phyloP scores from a whole-genome alignment of 2,888 invertebrate genomes.

The Trissolcus brochymenae region DNA sequence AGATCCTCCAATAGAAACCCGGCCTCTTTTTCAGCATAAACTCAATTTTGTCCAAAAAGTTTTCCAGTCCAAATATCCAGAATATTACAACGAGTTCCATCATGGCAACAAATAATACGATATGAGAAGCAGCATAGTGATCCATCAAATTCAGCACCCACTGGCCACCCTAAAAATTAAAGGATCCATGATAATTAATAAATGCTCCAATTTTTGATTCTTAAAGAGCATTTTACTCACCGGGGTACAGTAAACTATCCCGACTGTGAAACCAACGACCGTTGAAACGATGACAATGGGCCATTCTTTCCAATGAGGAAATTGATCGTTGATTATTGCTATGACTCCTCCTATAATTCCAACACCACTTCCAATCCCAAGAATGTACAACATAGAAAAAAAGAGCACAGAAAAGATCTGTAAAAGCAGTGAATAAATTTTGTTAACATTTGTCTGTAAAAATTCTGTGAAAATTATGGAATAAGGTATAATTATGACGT shows the following conservation, averaged over 20 bases:
- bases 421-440: constrained; percentile 42
- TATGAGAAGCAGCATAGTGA: constrained; percentile 75
- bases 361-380: constrained; percentile 78
- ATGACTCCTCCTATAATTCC: constrained; percentile 75
- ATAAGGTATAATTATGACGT: neutral
- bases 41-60: constrained; percentile 84
- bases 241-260: constrained; percentile 77
- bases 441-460: neutral
- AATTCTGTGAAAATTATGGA: neutral
- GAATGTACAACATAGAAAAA: constrained; percentile 78
- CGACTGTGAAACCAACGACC: constrained; percentile 72
- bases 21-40: constrained; percentile 86
- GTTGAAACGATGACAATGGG: constrained; percentile 72
- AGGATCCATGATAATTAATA: neutral
- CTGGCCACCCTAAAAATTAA: constrained; percentile 73
- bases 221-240: constrained; percentile 64
- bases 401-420: constrained; percentile 78
- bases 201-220: neutral
- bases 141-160: constrained; percentile 75
- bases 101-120: constrained; percentile 75
- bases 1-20: constrained; percentile 86
- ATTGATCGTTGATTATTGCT: constrained; percentile 76
- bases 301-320: constrained; percentile 74
- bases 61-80: constrained; percentile 78
- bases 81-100: constrained; percentile 74